Evolutionary conservation across 2,113 vertebrate species (phyloP), one percentile per base, ranked within the genome.

Genomic region (Bombycilla garrulus): DNA sequence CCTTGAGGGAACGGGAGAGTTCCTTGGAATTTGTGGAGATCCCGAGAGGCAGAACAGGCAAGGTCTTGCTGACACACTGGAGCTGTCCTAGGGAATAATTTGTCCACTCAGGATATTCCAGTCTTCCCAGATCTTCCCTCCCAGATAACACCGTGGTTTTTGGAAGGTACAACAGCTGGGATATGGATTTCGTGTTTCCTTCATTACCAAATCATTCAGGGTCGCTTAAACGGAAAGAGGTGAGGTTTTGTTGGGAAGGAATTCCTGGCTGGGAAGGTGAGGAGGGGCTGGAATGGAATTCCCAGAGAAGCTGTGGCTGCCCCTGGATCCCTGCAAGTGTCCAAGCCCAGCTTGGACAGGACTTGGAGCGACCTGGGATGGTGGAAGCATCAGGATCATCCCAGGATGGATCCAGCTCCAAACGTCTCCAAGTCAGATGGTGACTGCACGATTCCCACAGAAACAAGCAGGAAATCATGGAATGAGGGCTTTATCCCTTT

Each of bases 331-430:
- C 64, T 57, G 88, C 6, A 0, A 36, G 10, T n/a, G 15, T 2
- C 56, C 56, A 33, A 62, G 31, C 47, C 54, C 25, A 9, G 21
- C 2, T 0, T 48, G 56, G 24, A n/a, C 1, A 4, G 21, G 20
- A 1, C 17, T 57, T 26, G 31, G 48, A 77, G 12, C 18, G 33
- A 0, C 4, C 24, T 62, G 79, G 12, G 2, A 4, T 0, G 3
- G 14, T 31, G 47, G 8, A 53, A 31, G 24, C 14, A 33, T 33
- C 44, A 4, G 36, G 42, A 67, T 26, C 16, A 33, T 12, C 10
- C 33, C 47, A 26, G 57, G 33, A 12, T 14, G 69, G 36, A 73
- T 57, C 53, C 40, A 50, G 31, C 50, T 62, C 65, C 33, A 12
- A 8, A n/a, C 1, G 6, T 12, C 31, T 73, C 24, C 56, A n/a